phyloP scores from a whole-genome alignment of 2,888 invertebrate genomes.

The Schrankia costaestrigalis region DNA sequence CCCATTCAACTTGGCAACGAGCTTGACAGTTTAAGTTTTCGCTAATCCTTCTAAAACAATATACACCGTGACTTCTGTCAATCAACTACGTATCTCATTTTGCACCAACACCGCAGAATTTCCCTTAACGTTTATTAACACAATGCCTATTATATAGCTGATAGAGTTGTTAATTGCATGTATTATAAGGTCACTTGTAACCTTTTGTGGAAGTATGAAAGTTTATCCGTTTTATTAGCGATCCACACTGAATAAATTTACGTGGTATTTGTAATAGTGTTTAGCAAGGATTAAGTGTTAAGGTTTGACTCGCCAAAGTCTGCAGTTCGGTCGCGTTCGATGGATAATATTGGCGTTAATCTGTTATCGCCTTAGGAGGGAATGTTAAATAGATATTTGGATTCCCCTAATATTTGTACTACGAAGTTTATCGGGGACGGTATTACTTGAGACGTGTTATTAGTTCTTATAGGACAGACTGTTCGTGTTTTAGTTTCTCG shows the following conservation, averaged over 20 bases:
- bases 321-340: conserved; percentile 55
- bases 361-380: conserved; percentile 60
- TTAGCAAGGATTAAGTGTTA: conserved; percentile 63
- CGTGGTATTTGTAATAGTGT: conserved; percentile 67
- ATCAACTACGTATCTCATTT: conserved; percentile 56
- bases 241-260: conserved; percentile 68
- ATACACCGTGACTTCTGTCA: conserved; percentile 62
- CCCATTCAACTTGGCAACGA: conserved; percentile 61
- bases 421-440: conserved; percentile 33
- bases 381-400: conserved; percentile 64
- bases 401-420: conserved; percentile 51
- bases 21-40: conserved; percentile 67
- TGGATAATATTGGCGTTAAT: conserved; percentile 67
- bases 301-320: conserved; percentile 43
- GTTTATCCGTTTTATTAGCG: conserved; percentile 65
- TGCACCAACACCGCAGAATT: conserved; percentile 42
- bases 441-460: conserved; percentile 27
- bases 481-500: conserved; percentile 16
- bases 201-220: conserved; percentile 40
- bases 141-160: conserved; percentile 22
- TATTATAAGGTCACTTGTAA: conserved; percentile 25
- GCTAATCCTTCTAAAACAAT: conserved; percentile 55
- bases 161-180: conserved; percentile 31
- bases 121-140: conserved; percentile 25
- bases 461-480: conserved; percentile 20